phyloP scores from a whole-genome alignment of 1,140 invertebrate species.

The Thaumetopoea pityocampa region DNA sequence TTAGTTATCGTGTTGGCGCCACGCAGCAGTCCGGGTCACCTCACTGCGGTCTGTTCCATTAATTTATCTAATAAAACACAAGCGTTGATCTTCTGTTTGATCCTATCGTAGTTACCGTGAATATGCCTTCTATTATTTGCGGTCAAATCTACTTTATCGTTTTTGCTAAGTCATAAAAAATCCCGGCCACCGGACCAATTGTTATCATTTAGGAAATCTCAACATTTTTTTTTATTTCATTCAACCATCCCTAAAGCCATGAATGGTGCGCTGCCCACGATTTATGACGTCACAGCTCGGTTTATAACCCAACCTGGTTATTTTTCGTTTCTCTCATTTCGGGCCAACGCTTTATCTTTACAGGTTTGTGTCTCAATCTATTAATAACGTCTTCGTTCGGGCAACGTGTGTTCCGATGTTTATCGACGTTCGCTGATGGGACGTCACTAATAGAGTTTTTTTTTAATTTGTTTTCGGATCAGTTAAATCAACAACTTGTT shows the following conservation, averaged over 20 bases:
- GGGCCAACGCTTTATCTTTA: slow-evolving; percentile 48
- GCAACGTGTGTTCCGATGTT: slow-evolving; percentile 46
- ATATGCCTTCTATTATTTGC: slow-evolving; percentile 10
- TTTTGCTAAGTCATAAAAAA: slow-evolving; percentile 33
- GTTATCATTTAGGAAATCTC: slow-evolving; percentile 68
- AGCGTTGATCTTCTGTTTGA: too few species aligned
- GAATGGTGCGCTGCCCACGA: slow-evolving; percentile 70
- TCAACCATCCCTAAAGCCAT: slow-evolving; percentile 54
- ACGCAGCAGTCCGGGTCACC: too few species aligned
- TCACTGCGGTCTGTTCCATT: too few species aligned
- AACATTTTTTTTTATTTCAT: slow-evolving; percentile 60
- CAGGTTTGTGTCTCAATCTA: slow-evolving; percentile 71
- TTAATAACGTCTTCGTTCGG: slow-evolving; percentile 70
- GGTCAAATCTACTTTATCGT: slow-evolving; percentile 13
- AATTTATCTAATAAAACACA: too few species aligned
- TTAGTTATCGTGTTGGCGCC: too few species aligned
- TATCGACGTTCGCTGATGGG: slow-evolving; percentile 28
- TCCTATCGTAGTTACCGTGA: slow-evolving; percentile 11
- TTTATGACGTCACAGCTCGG: slow-evolving; percentile 70
- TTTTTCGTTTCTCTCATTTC: slow-evolving; percentile 36
- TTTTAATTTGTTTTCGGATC: slow-evolving; percentile 12
- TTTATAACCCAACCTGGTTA: slow-evolving; percentile 57
- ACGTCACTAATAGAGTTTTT: too few species aligned
- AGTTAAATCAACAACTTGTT: slow-evolving; percentile 10
- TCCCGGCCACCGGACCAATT: slow-evolving; percentile 59